phyloP scores from a whole-genome alignment of 2,888 invertebrate species.

The Melieria omissa region DNA sequence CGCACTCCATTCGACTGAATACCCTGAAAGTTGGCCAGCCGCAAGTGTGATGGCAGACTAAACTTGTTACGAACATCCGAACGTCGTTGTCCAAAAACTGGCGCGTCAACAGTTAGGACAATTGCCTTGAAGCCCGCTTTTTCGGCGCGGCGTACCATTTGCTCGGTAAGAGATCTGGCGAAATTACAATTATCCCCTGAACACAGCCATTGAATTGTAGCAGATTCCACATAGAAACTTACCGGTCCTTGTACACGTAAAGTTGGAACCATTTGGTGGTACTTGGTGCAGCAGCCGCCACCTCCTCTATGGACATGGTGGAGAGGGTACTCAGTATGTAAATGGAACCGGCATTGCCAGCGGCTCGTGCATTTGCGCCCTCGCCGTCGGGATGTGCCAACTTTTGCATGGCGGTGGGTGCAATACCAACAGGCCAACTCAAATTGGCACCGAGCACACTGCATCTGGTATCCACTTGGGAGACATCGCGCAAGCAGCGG shows the following conservation, averaged over 20 bases:
- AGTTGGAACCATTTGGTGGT: slow-evolving; percentile 91
- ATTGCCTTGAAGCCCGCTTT: slow-evolving; percentile 86
- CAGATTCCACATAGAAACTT: background rate
- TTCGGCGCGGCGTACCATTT: slow-evolving; percentile 82
- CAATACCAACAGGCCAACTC: slow-evolving; percentile 81
- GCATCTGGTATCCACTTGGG: slow-evolving; percentile 72
- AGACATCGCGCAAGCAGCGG: slow-evolving; percentile 80
- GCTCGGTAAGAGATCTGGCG: slow-evolving; percentile 73
- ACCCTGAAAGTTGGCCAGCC: slow-evolving; percentile 84
- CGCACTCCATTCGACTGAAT: slow-evolving; percentile 41
- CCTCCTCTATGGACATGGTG: slow-evolving; percentile 89
- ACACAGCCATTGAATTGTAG: no score
- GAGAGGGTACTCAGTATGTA: slow-evolving; percentile 88
- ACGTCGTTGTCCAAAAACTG: slow-evolving; percentile 83
- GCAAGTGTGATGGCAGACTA: slow-evolving; percentile 81
- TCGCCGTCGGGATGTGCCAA: slow-evolving; percentile 94
- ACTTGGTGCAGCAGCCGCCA: slow-evolving; percentile 80
- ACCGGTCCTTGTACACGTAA: slow-evolving; percentile 89
- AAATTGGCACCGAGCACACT: slow-evolving; percentile 74
- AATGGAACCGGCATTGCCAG: slow-evolving; percentile 78
- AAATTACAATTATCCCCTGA: slow-evolving; percentile 49
- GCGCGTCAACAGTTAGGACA: slow-evolving; percentile 89
- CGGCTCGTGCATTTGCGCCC: slow-evolving; percentile 85
- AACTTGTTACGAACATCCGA: slow-evolving; percentile 88
- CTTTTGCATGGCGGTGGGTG: slow-evolving; percentile 91